phyloP scores from a whole-genome alignment of 2,888 invertebrate genomes.

The Agapetus fuscipes region DNA sequence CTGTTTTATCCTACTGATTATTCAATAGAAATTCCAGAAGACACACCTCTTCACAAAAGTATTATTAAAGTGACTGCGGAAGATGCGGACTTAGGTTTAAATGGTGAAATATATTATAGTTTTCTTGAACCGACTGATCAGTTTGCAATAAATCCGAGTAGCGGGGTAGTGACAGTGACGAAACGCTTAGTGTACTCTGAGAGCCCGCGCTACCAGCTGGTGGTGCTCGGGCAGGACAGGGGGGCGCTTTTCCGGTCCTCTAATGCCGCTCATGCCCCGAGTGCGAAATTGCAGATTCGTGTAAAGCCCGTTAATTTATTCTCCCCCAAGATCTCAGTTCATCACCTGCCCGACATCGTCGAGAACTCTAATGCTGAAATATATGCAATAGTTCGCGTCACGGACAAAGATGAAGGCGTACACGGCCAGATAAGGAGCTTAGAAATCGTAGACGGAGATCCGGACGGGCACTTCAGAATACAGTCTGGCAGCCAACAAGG shows the following conservation, averaged over 20 bases:
- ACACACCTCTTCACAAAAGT: slow-evolving; percentile 74
- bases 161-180: slow-evolving; percentile 78
- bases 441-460: slow-evolving; percentile 83
- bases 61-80: slow-evolving; percentile 76
- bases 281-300: slow-evolving; percentile 64
- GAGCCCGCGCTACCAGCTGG: slow-evolving; percentile 59
- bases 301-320: slow-evolving; percentile 79
- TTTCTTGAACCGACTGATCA: slow-evolving; percentile 70
- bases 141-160: slow-evolving; percentile 89
- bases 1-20: slow-evolving; percentile 87
- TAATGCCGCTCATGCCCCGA: slow-evolving; percentile 52
- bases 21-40: slow-evolving; percentile 78
- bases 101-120: slow-evolving; percentile 96
- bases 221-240: slow-evolving; percentile 78
- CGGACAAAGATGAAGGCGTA: slow-evolving; percentile 72
- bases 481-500: slow-evolving; percentile 48
- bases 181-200: slow-evolving; percentile 65
- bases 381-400: slow-evolving; percentile 80
- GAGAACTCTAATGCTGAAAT: slow-evolving; percentile 76
- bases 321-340: slow-evolving; percentile 74
- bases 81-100: slow-evolving; percentile 92
- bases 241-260: slow-evolving; percentile 50
- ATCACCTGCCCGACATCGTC: slow-evolving; percentile 67
- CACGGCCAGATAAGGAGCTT: slow-evolving; percentile 75
- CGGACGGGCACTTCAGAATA: slow-evolving; percentile 80